Evolutionary conservation across 1,140 invertebrate genomes (phyloP), one percentile per base, ranked within the genome.

Genomic region (Drosophila sproati): DNA sequence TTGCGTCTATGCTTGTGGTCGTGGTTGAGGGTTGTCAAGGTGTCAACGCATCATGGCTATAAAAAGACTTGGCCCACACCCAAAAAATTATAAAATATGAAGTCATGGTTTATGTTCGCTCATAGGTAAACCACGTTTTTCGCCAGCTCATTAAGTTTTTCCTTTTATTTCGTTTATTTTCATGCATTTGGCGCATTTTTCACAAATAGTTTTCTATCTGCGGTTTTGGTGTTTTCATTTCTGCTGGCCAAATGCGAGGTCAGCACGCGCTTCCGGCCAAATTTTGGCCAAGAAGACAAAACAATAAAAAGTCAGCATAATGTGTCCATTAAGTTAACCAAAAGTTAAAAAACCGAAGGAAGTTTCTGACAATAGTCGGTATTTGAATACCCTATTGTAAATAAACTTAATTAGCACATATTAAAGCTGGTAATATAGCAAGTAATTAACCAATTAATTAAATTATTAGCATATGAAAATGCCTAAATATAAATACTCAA

Each of bases 191-290:
- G 6, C 71, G 71, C 71, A 73, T 73, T 73, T 73, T 73, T 69
- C 56, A 69, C 41, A 34, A 69, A 20, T 37, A 34, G 28, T 59
- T 55, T 6, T 28, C 5, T 0, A 4, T 57, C 45, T 60, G 3
- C 7, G 0, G 43, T 34, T 45, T 48, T 50, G 78, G 73, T 82
- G 68, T 88, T 82, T 82, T 66, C 82, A 86, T 88, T 88, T 88
- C 54, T 69, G 47, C 39, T 73, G 73, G 52, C 77, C 62, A 78
- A 82, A 88, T 88, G 85, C 70, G 77, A 34, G 70, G 54, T 55
- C 64, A 76, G 73, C 83, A 88, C 83, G 83, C 83, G 83, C 48
- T 88, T 88, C 83, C 83, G 71, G 64, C 41, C 39, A 55, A 54
- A 43, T 59, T 48, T 32, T 61, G 50, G 54, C 39, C 29, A 20